Evolutionary conservation across 2,797 vertebrate species (phyloP).

Genomic region (Selene dorsalis): DNA sequence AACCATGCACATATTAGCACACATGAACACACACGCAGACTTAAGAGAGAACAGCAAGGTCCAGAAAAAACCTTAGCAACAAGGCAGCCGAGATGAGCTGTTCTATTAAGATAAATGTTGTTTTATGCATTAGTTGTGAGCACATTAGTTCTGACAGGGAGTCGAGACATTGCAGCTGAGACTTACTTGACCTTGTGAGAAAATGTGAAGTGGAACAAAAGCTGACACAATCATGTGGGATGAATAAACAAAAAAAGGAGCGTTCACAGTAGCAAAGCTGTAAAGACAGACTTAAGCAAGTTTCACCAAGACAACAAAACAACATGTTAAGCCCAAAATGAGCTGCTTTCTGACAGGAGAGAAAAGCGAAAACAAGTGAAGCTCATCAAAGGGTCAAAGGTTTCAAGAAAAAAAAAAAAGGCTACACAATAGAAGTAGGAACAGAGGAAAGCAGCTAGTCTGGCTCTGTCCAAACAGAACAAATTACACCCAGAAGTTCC

Average conservation of each 20-base stretch:
- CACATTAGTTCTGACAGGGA: too few species aligned
- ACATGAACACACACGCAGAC: slow-evolving; percentile 1
- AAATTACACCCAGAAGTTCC: too few species aligned
- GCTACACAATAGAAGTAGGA: too few species aligned
- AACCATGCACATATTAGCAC: slow-evolving; percentile 14
- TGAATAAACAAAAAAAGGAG: slow-evolving; percentile 36
- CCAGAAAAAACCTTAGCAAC: slow-evolving; percentile 6
- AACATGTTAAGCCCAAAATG: neutral
- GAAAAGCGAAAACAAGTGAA: neutral
- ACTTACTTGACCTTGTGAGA: slow-evolving; percentile 24
- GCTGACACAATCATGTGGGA: slow-evolving; percentile 39
- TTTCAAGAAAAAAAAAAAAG: neutral
- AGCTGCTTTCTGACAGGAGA: neutral
- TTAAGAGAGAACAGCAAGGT: neutral
- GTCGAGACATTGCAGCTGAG: neutral
- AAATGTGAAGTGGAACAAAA: slow-evolving; percentile 22
- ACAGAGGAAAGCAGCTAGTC: neutral
- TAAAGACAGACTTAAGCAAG: neutral
- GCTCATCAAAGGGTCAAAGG: neutral
- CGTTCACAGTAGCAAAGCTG: neutral
- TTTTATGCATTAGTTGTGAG: slow-evolving; percentile 19
- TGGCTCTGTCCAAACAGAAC: too few species aligned
- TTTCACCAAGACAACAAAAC: neutral
- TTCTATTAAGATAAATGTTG: slow-evolving; percentile 14
- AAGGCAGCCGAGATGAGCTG: slow-evolving; percentile 7